Evolutionary conservation across 1,140 invertebrate species (phyloP), one percentile per base, ranked within the genome.

Genomic region (Rhynchophorus ferrugineus): DNA sequence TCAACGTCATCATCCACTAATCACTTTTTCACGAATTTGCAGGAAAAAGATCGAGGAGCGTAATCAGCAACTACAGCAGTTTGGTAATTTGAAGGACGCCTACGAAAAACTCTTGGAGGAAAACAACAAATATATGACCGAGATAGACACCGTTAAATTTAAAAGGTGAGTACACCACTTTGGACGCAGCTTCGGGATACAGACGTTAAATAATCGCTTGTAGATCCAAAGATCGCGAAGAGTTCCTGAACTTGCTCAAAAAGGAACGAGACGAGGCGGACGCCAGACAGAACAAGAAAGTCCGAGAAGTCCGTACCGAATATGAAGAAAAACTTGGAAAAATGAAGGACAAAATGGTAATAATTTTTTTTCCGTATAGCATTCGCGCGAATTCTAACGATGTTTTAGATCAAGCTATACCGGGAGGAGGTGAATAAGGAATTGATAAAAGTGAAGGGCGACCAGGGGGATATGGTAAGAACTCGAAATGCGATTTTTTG

Each of bases 291-390:
- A 44, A 17, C 5, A 62, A 60, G 33, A 61, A 53, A 42, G 52
- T 68, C 14, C 63, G 67, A 35, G 77, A 80, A 44, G 71, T 82
- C 11, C 69, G 78, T 13, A 69, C 72, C 5, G 78, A 81, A 57
- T 79, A 82, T 65, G 80, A 82, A 59, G 76, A 76, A 48, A 83
- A 83, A 68, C 67, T 83, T 55, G 78, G 78, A 52, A 74, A 78
- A 64, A 82, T 83, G 78, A 83, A 82, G 61, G 70, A 73, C 6
- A 81, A 80, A 77, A 82, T 83, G 78, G 79, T 82, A 70, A 34
- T 14, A 13, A 38, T 38, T 38, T 14, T 43, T 43, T 14, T 43
- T 17, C 21, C 19, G 41, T 43, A 16, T 43, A 17, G 8, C 3
- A 8, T 8, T n/a, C 16, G 16, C 16, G 35, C 16, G 35, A 37